Evolutionary conservation across 1,140 invertebrate genomes (phyloP), one percentile per base, ranked within the genome.

Genomic region (Mactra quadrangularis): DNA sequence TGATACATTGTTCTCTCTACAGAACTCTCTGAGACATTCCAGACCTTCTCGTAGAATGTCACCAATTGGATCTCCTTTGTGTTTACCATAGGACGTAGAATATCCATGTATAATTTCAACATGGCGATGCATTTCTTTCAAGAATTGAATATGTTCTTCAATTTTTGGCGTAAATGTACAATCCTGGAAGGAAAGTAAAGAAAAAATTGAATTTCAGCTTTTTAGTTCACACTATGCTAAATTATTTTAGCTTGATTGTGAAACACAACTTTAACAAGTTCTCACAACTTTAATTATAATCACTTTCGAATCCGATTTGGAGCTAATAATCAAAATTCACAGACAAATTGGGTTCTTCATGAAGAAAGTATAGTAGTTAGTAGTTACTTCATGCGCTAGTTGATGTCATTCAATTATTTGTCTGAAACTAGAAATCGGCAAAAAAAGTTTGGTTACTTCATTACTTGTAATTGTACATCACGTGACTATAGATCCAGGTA

Each of bases 11-110:
- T 88, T 87, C 27, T 86, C 83, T 38, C 82, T 79, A 57, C 90
- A 84, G 74, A 88, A 92, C 22, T 87, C 86, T 45, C 84, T 84
- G 13, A 92, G 86, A 33, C 85, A 86, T 52, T 82, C 72, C n/a
- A 92, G 55, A 29, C 90, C 88, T 45, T 90, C 90, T 22, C 87
- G 83, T 15, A 89, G 86, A 41, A 90, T 85, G 53, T 91, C 89
- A 22, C 29, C 52, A 68, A 88, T 90, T 0, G 83, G 70, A 45
- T 86, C 83, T 47, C 87, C 70, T 33, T 88, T 88, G n/a, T 88
- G 78, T 60, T 92, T 91, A 0, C 90, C 90, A 68, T 91, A 91
- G n/a, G 86, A 87, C 38, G 87, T 84, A 0, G 88, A 85, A 57
- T 91, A 91, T 38, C 90, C 90, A 35, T 89, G 77, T 7, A 82